Conservation (phyloP, 1,140 invertebrate species). For the Drosophila rhopaloa region DNA sequence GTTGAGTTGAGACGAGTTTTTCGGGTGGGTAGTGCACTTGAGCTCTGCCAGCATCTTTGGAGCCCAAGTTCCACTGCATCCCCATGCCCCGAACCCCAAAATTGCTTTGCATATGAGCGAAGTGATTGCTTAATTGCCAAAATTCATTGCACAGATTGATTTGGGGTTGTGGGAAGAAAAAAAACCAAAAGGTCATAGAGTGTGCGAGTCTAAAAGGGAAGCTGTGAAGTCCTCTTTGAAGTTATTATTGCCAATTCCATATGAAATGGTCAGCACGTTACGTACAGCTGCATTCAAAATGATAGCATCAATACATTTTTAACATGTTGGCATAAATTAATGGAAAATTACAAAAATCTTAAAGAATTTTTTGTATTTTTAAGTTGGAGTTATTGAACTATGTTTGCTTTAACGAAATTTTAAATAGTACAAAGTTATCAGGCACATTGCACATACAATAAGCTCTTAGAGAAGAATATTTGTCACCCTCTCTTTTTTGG, state of each 20-base stretch:
- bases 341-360: no score
- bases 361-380: no score
- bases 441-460: background rate
- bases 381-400: no score
- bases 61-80: constrained; percentile 6
- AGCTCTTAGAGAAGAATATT: background rate
- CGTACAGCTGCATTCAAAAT: background rate
- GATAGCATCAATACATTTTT: no score
- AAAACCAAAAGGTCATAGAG: background rate
- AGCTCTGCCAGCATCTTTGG: constrained; percentile 24
- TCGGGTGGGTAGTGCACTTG: constrained; percentile 7
- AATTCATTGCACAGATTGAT: constrained; percentile 53
- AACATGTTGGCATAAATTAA: no score
- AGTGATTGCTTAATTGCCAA: constrained; percentile 58
- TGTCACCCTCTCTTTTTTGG: background rate
- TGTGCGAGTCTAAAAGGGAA: background rate
- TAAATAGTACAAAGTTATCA: no score
- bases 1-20: constrained; percentile 16
- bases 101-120: constrained; percentile 26
- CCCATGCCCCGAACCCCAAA: background rate
- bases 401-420: no score
- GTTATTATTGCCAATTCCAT: constrained; percentile 5
- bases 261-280: background rate
- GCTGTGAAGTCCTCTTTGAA: constrained; percentile 7
- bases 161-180: background rate